Evolutionary conservation across 37 sponge, comb jelly and placozoan species (phyloP).

Genomic region (Hexactinellida sp.): DNA sequence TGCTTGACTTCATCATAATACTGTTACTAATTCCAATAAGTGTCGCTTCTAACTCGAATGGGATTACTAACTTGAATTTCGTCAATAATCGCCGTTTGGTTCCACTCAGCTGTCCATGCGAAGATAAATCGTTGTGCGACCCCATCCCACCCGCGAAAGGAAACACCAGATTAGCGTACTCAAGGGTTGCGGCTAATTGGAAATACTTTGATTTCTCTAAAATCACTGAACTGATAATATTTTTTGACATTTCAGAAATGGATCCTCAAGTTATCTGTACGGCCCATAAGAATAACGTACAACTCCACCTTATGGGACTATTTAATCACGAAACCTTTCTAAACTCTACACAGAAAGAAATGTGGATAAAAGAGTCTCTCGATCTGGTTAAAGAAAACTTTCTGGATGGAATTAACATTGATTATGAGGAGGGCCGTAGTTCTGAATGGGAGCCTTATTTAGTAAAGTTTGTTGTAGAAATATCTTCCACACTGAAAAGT

Average conservation of each 20-base stretch:
- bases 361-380: not conserved
- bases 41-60: not conserved
- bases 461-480: not conserved
- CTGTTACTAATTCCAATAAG: too few relatives aligned
- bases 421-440: not conserved
- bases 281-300: conserved; percentile 6
- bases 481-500: not conserved
- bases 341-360: not conserved
- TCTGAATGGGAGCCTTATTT: not conserved
- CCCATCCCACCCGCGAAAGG: not conserved
- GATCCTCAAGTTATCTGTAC: not conserved
- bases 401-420: not conserved
- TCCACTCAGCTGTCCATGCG: not conserved
- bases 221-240: not conserved
- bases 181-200: not conserved
- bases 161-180: not conserved
- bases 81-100: not conserved
- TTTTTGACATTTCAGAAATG: not conserved
- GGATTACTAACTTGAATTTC: not conserved
- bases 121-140: not conserved
- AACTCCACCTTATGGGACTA: not conserved
- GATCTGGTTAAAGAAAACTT: not conserved
- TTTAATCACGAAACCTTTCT: not conserved
- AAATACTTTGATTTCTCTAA: not conserved
- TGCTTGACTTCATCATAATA: too few relatives aligned